Percentiles rank a stretch among this genome's conserved stretches.
These are phyloP conservation scores for Protophormia terraenovae DNA, from an alignment of 2,888 invertebrate genomes.

Conservation along the genomic window DNA sequence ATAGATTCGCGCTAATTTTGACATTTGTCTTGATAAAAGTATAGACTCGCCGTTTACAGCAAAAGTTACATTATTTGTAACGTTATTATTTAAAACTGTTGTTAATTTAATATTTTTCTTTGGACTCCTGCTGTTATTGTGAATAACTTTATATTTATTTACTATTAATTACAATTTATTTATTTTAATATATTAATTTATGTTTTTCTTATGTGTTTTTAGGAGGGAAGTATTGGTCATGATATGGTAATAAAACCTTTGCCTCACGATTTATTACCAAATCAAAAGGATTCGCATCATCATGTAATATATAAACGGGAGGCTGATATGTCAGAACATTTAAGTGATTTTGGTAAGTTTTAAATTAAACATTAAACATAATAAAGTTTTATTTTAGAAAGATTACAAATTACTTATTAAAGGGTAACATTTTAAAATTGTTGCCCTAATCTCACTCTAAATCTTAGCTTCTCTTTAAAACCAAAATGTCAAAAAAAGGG, in stretches of 20 bases:
- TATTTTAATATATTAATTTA: constrained; percentile 18
- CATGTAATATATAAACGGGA: constrained; percentile 90
- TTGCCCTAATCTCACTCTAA: too few species aligned
- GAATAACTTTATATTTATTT: not conserved
- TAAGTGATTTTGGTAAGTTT: constrained; percentile 91
- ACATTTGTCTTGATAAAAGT: too few species aligned
- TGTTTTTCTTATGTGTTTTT: constrained; percentile 43
- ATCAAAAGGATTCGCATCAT: constrained; percentile 84
- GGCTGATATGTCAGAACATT: constrained; percentile 83
- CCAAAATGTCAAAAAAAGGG: too few species aligned
- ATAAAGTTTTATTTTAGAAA: too few species aligned
- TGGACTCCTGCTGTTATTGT: not conserved
- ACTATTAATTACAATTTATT: not conserved
- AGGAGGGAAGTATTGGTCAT: constrained; percentile 96
- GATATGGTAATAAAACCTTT: constrained; percentile 93
- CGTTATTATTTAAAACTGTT: too few species aligned
- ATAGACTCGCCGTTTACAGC: too few species aligned
- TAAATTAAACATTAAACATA: too few species aligned
- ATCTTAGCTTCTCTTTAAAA: too few species aligned
- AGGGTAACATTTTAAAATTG: too few species aligned
- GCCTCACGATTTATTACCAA: constrained; percentile 86
- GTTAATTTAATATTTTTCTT: not conserved
- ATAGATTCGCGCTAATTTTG: too few species aligned
- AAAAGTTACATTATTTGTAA: too few species aligned
- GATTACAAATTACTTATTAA: too few species aligned